phyloP scores from a whole-genome alignment of 2,888 invertebrate species.

The Drosophila falleni region DNA sequence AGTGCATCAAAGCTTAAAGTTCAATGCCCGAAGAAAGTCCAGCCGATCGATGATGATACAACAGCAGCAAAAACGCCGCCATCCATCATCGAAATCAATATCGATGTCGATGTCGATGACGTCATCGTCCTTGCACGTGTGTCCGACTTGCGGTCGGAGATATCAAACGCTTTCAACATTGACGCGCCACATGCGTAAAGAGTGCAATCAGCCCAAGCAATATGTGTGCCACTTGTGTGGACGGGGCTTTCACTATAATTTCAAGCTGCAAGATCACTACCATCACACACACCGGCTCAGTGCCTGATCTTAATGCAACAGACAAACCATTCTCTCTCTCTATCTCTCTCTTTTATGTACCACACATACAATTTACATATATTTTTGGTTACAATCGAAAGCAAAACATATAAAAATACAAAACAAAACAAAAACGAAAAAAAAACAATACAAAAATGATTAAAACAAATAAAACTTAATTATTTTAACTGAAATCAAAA shows the following conservation, averaged over 20 bases:
- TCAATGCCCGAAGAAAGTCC: constrained; percentile 44
- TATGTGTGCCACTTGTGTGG: constrained; percentile 80
- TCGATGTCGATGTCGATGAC: constrained; percentile 23
- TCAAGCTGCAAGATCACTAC: constrained; percentile 79
- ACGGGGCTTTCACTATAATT: constrained; percentile 83
- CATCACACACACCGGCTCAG: constrained; percentile 56
- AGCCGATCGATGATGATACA: constrained; percentile 47
- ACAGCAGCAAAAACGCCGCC: constrained; percentile 52
- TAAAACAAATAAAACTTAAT: constrained; percentile 19
- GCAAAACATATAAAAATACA: constrained; percentile 2
- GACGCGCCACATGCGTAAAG: constrained; percentile 87
- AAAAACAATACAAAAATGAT: constrained; percentile 14
- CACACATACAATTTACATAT: constrained; percentile 11
- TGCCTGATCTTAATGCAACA: constrained; percentile 26
- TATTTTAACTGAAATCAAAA: constrained; percentile 35
- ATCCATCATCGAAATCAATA: constrained; percentile 18
- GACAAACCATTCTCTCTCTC: not conserved
- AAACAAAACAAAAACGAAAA: not conserved
- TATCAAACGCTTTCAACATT: constrained; percentile 76
- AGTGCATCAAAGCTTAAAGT: constrained; percentile 36
- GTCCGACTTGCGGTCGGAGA: constrained; percentile 73
- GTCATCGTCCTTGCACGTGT: constrained; percentile 52
- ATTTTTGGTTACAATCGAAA: constrained; percentile 43
- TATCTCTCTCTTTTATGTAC: constrained; percentile 12
- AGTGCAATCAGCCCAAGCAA: constrained; percentile 83